Conservation (phyloP, 92 coral and sea anemone species). For the Scolanthus callimorphus region DNA sequence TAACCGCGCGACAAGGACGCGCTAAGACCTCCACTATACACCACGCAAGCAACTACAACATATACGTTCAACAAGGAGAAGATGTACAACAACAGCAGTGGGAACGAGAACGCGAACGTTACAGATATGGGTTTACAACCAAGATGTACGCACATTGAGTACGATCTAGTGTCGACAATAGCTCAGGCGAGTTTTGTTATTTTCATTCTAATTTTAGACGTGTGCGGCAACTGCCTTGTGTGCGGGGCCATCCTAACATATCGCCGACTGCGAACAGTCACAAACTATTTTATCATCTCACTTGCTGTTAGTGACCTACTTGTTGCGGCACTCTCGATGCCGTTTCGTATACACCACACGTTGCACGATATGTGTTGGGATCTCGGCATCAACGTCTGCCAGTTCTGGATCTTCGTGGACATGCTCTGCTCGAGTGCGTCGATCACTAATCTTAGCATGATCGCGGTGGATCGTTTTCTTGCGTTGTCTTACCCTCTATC, state of each 20-base stretch:
- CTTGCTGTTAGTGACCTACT: conserved; percentile 91
- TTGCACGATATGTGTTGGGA: conserved; percentile 82
- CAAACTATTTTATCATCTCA: conserved; percentile 93
- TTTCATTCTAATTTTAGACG: conserved; percentile 78
- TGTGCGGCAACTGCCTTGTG: conserved; percentile 87
- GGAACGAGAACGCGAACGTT: neutral
- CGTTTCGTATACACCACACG: conserved; percentile 91
- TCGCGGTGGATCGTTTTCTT: conserved; percentile 82
- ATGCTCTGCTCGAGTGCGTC: conserved; percentile 81
- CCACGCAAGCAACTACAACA: too few relatives aligned
- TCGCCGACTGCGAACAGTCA: conserved; percentile 80
- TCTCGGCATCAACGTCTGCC: conserved; percentile 68
- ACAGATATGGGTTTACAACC: too few relatives aligned
- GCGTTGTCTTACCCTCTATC: conserved; percentile 88
- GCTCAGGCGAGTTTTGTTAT: conserved; percentile 90
- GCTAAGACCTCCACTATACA: too few relatives aligned
- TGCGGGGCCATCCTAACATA: conserved; percentile 76
- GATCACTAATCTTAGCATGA: conserved; percentile 75
- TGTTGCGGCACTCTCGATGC: conserved; percentile 81
- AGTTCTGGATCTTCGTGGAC: conserved; percentile 88
- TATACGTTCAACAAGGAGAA: neutral
- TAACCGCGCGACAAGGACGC: too few relatives aligned
- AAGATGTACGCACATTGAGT: conserved; percentile 21
- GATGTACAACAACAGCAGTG: conserved; percentile 1
- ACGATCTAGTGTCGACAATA: conserved; percentile 49